Evolutionary conservation across 2,888 invertebrate genomes (phyloP).

Genomic region (Exephanes ischioxanthus): DNA sequence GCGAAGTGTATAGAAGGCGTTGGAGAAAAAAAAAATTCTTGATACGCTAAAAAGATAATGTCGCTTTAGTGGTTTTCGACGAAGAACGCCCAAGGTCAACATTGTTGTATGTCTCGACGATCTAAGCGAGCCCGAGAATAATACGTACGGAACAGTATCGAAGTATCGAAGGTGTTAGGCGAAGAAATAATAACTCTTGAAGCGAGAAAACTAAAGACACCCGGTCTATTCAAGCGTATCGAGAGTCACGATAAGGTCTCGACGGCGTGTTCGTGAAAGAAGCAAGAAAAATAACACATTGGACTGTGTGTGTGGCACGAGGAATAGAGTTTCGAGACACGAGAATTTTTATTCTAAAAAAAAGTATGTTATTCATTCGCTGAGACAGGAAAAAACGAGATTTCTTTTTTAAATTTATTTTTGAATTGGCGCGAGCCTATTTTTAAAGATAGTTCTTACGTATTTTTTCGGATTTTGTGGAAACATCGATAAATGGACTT

Average conservation of each 20-base stretch:
- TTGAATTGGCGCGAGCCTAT: too few species aligned
- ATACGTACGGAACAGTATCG: not conserved
- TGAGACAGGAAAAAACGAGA: not conserved
- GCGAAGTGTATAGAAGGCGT: too few species aligned
- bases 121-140: not conserved
- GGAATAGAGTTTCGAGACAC: not conserved
- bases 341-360: not conserved
- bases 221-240: not conserved
- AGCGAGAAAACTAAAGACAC: constrained; percentile 2
- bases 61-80: too few species aligned
- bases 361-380: not conserved
- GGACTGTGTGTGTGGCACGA: not conserved
- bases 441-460: too few species aligned
- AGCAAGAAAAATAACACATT: not conserved
- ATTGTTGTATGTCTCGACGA: not conserved
- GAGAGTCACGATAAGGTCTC: not conserved
- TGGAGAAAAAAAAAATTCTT: not conserved
- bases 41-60: too few species aligned
- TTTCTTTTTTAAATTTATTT: too few species aligned
- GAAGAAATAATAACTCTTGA: not conserved
- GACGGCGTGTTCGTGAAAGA: not conserved
- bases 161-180: not conserved
- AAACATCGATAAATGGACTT: too few species aligned
- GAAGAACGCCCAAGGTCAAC: too few species aligned
- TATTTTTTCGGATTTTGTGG: too few species aligned